A percentile compares a stretch with the other conserved stretches of the same genome.
These are phyloP conservation scores for Catocala fraxini DNA, from an alignment of 2,888 invertebrate species.

Conservation along the genomic window DNA sequence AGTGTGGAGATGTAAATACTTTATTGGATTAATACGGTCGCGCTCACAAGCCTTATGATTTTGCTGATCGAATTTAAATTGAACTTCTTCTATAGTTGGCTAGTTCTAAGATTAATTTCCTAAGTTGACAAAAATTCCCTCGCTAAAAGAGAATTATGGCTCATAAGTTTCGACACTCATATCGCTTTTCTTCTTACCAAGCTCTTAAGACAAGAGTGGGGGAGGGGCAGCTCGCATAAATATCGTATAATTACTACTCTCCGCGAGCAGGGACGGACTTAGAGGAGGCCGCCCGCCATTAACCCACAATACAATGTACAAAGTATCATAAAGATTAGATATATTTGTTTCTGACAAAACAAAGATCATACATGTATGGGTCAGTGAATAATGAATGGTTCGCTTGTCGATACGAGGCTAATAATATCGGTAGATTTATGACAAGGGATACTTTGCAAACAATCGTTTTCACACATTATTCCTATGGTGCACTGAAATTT, in stretches of 20 bases:
- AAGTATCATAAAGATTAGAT: slow-evolving; percentile 17
- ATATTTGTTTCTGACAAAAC: slow-evolving; percentile 11
- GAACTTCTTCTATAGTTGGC: slow-evolving; percentile 35
- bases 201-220: slow-evolving; percentile 59
- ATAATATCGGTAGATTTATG: slow-evolving; percentile 1
- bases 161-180: slow-evolving; percentile 62
- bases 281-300: slow-evolving; percentile 19
- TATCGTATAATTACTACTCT: slow-evolving; percentile 76
- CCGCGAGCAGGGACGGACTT: slow-evolving; percentile 56
- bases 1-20: slow-evolving; percentile 25
- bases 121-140: slow-evolving; percentile 40
- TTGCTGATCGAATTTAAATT: slow-evolving; percentile 38
- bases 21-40: slow-evolving; percentile 30
- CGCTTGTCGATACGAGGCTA: slow-evolving; percentile 1
- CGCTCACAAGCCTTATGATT: slow-evolving; percentile 23
- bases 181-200: slow-evolving; percentile 62
- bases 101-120: slow-evolving; percentile 40
- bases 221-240: slow-evolving; percentile 69
- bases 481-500: too few species aligned
- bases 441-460: too few species aligned
- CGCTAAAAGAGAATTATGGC: slow-evolving; percentile 46
- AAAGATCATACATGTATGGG: slow-evolving; percentile 6
- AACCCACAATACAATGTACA: slow-evolving; percentile 15
- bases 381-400: slow-evolving; percentile 10
- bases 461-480: too few species aligned